Conservation (phyloP, 2,113 vertebrate genomes). For the Nothobranchius kuhntae region DNA sequence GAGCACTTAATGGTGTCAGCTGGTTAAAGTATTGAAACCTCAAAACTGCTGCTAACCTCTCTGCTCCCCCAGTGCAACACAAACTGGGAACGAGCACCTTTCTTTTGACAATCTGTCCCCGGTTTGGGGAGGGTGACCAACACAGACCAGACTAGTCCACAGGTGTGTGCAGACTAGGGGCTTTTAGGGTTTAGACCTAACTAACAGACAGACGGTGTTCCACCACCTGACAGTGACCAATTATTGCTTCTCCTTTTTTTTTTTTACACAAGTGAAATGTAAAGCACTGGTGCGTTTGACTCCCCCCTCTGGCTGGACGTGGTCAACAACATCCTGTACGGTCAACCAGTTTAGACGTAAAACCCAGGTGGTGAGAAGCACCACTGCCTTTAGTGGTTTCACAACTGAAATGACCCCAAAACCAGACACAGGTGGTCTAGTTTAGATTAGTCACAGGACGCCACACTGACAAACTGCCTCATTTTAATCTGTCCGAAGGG, state of each 20-base stretch:
- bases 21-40: constrained; percentile 63
- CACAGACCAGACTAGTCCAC: constrained; percentile 50
- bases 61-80: constrained; percentile 39
- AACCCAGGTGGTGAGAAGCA: constrained; percentile 68
- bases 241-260: constrained; percentile 35
- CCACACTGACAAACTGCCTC: constrained; percentile 71
- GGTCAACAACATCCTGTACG: constrained; percentile 32
- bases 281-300: constrained; percentile 48
- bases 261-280: constrained; percentile 39
- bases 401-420: constrained; percentile 40
- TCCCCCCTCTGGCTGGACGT: constrained; percentile 55
- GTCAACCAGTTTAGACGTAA: constrained; percentile 56
- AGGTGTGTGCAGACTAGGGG: constrained; percentile 55
- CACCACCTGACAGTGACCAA: constrained; percentile 61
- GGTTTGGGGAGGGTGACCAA: constrained; percentile 60
- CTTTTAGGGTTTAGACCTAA: constrained; percentile 57
- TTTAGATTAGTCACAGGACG: constrained; percentile 51
- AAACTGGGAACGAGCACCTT: constrained; percentile 47
- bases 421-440: constrained; percentile 60
- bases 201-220: constrained; percentile 63
- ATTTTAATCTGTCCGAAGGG: constrained; percentile 60
- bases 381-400: constrained; percentile 52
- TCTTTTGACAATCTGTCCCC: constrained; percentile 75
- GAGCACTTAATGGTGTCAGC: constrained; percentile 56
- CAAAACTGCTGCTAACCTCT: constrained; percentile 77